Evolutionary conservation across 2,113 vertebrate genomes (phyloP).

Genomic region (Sander vitreus): DNA sequence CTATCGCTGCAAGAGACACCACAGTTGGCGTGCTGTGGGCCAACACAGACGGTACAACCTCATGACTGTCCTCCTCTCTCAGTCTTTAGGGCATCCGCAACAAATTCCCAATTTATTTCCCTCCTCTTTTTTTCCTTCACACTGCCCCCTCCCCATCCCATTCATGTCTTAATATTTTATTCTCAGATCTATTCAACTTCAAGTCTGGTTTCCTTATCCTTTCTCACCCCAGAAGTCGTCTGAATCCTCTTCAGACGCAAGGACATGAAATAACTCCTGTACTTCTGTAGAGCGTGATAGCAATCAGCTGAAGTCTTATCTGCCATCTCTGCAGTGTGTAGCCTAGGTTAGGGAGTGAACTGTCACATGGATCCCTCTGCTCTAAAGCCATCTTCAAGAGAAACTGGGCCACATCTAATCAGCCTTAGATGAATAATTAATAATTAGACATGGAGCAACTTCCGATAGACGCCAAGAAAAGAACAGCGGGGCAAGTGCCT

Average conservation of each 20-base stretch:
- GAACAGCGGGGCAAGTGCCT: conserved; percentile 71
- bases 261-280: conserved; percentile 55
- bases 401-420: conserved; percentile 87
- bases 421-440: conserved; percentile 87
- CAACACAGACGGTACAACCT: conserved; percentile 50
- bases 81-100: conserved; percentile 53
- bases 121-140: conserved; percentile 42
- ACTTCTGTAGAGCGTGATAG: conserved; percentile 36
- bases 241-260: conserved; percentile 41
- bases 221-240: conserved; percentile 21
- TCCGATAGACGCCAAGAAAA: conserved; percentile 81
- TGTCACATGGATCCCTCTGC: conserved; percentile 71
- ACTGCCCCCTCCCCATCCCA: background rate
- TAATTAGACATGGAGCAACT: conserved; percentile 84
- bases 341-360: conserved; percentile 69
- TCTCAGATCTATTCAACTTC: conserved; percentile 31
- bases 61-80: conserved; percentile 45
- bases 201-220: conserved; percentile 29
- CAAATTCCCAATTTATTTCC: conserved; percentile 43
- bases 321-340: conserved; percentile 51
- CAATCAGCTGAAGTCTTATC: conserved; percentile 63
- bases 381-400: conserved; percentile 75
- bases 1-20: conserved; percentile 18
- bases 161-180: conserved; percentile 43
- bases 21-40: conserved; percentile 35